Evolutionary conservation across 1,140 invertebrate species (phyloP), one percentile per base, ranked within the genome.

Genomic region (Drosophila seguyi): DNA sequence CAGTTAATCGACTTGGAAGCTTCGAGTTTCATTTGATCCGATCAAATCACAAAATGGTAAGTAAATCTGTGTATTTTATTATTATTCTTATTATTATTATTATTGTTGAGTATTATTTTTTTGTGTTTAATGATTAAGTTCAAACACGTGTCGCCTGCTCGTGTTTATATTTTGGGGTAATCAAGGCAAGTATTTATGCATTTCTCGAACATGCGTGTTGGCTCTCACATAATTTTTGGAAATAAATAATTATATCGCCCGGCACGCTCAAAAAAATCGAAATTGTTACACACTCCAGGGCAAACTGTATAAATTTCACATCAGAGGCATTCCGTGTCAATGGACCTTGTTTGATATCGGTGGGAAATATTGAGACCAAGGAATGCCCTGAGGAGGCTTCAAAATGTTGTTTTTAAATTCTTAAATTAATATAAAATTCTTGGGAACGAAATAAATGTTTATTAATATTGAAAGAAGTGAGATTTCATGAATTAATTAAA

Each of bases 11-110:
- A 63, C 74, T 87, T 68, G 47, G 60, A 87, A 88, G 75, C 72
- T 75, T 78, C 65, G 53, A 66, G 59, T 77, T 85, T 60, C 66
- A 67, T 61, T 65, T 20, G 53, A 52, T 79, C 69, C 44, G 59
- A 57, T 79, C 48, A 45, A 81, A 77, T 63, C 22, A 82, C 79
- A 86, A 87, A 71, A 81, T 88, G 84, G 84, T 88, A 62, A 87
- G 84, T 80, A 58, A 6, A 50, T 20, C 1, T 10, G 48, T 4
- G 10, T 18, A 31, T 18, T 29, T 8, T 13, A 44, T 44, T 48
- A n/a, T n/a, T n/a, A n/a, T n/a, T n/a, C n/a, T n/a, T n/a, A n/a
- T n/a, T n/a, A 25, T 52, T 73, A n/a, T 38, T 14, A n/a, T 31
- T 74, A 14, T 31, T 14, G 13, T 31, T 14, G 13, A 53, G 50